A percentile compares a stretch with the other conserved stretches of the same genome.
These are phyloP conservation scores for Apodemus speciosus DNA, from an alignment of 2,113 vertebrate species.

Conservation along the genomic window DNA sequence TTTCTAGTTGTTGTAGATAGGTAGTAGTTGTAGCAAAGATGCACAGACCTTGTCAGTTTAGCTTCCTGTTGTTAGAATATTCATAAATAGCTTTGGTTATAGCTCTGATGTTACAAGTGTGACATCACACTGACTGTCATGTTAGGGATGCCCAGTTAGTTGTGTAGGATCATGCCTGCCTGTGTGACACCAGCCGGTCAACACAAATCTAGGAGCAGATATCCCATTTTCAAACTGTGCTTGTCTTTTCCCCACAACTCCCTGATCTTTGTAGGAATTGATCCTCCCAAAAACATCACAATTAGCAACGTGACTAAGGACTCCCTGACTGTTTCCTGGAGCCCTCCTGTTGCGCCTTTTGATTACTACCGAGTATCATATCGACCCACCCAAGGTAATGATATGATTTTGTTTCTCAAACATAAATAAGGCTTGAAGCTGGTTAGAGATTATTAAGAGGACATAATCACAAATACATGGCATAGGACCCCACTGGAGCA, in stretches of 20 bases:
- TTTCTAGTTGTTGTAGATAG: not conserved
- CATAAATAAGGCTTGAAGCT: not conserved
- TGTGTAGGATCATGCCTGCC: not conserved
- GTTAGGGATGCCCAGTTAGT: not conserved
- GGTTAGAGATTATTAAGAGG: not conserved
- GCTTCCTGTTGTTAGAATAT: not conserved
- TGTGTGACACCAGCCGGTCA: not conserved
- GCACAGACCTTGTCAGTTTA: not conserved
- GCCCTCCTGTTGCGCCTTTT: constrained; percentile 89
- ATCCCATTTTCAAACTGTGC: constrained; percentile 36
- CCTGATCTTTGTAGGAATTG: constrained; percentile 87
- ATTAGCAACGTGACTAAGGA: constrained; percentile 92
- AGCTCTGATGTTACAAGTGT: not conserved
- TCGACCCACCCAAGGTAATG: constrained; percentile 90
- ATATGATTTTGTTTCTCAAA: not conserved
- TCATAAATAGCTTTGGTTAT: not conserved
- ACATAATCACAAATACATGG: not conserved
- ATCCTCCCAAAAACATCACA: constrained; percentile 91
- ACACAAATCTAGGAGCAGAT: not conserved
- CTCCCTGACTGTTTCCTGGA: constrained; percentile 91
- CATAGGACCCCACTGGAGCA: not conserved
- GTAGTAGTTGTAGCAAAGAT: not conserved
- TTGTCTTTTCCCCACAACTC: constrained; percentile 48
- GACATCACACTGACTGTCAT: not conserved
- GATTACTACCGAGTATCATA: constrained; percentile 96